Conservation (phyloP, 2,888 invertebrate genomes). For the Dasypogon diadema region DNA sequence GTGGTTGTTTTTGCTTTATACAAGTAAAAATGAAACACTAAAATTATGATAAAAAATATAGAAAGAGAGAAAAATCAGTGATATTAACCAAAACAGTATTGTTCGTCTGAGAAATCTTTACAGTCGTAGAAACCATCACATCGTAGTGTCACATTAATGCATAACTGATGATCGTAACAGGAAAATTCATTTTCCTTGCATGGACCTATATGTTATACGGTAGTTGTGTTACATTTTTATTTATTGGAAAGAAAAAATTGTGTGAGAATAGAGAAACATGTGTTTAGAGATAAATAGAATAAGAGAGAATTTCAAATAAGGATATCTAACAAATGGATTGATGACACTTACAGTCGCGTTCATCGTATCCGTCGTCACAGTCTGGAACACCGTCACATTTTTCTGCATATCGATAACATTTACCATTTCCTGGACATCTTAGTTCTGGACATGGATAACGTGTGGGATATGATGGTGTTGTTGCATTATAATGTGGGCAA, state of each 20-base stretch:
- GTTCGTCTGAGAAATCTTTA: conserved; percentile 90
- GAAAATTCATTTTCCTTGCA: conserved; percentile 78
- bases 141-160: conserved; percentile 81
- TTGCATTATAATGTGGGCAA: conserved; percentile 58
- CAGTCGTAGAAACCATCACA: conserved; percentile 94
- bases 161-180: conserved; percentile 79
- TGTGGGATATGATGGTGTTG: conserved; percentile 44
- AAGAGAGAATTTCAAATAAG: conserved; percentile 11
- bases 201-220: conserved; percentile 61
- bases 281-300: conserved; percentile 8
- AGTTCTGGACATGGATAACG: conserved; percentile 68
- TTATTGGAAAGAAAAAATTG: conserved; percentile 38
- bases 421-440: conserved; percentile 71
- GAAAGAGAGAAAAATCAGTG: conserved; percentile 32
- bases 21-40: conserved; percentile 26
- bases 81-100: conserved; percentile 79
- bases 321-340: neutral
- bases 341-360: conserved; percentile 70
- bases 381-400: conserved; percentile 72
- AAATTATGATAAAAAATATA: conserved; percentile 57
- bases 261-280: conserved; percentile 30
- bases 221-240: conserved; percentile 36
- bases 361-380: conserved; percentile 74
- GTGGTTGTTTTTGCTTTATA: neutral
- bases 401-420: conserved; percentile 67